Conservation (phyloP, 2,113 vertebrate genomes). For the Aldabrachelys gigantea region DNA sequence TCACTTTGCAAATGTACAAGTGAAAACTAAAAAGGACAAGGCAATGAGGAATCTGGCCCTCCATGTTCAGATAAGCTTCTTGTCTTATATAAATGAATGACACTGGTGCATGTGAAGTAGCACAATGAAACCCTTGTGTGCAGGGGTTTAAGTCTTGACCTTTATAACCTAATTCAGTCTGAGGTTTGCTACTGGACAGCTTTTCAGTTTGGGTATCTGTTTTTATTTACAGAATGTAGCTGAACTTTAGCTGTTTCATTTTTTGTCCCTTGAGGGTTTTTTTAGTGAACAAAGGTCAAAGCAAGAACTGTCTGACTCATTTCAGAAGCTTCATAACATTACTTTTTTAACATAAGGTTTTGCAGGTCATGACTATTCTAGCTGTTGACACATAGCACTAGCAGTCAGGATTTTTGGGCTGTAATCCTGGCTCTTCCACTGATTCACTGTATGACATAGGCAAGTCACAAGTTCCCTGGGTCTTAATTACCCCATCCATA, state of each 20-base stretch:
- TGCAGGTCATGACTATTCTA: background rate
- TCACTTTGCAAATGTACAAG: background rate
- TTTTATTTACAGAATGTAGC: background rate
- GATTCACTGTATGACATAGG: constrained; percentile 17
- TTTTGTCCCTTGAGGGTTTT: rapidly evolving
- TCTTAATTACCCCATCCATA: background rate
- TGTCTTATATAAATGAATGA: constrained; percentile 3
- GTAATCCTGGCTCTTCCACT: background rate
- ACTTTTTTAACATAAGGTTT: background rate
- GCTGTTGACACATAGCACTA: background rate
- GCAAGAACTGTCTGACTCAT: background rate
- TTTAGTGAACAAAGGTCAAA: background rate
- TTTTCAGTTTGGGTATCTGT: background rate
- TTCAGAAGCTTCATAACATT: background rate
- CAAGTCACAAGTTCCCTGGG: rapidly evolving
- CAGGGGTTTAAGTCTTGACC: constrained; percentile 9
- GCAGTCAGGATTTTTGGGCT: background rate
- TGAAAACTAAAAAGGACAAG: background rate
- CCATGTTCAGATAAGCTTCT: background rate
- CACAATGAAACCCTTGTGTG: background rate
- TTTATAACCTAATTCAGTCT: background rate
- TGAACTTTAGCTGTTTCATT: background rate
- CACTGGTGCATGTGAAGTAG: background rate
- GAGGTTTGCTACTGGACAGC: background rate
- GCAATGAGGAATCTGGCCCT: background rate